These are phyloP conservation scores for Alosa alosa DNA, from an alignment of 2,113 vertebrate genomes.

Conservation along the genomic window DNA sequence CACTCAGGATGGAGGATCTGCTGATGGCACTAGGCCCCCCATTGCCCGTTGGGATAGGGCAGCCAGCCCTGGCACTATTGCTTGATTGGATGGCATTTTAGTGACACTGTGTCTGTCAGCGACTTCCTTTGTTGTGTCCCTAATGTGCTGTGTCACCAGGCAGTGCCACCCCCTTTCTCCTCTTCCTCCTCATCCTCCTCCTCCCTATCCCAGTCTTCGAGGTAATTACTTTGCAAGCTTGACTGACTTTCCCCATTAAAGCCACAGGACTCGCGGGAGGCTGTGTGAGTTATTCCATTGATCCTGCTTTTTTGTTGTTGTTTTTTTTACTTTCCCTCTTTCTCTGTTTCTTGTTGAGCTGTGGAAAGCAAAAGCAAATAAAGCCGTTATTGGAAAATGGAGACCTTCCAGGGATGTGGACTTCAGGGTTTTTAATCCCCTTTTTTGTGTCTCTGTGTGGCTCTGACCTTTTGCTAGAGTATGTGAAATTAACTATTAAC, in stretches of 20 bases:
- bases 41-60: neutral
- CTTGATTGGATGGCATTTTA: slow-evolving; percentile 16
- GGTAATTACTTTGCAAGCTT: slow-evolving; percentile 54
- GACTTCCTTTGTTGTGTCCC: slow-evolving; percentile 34
- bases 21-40: neutral
- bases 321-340: neutral
- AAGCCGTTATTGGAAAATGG: slow-evolving; percentile 23
- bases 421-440: neutral
- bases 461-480: neutral
- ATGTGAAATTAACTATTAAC: neutral
- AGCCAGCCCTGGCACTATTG: neutral
- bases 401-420: slow-evolving; percentile 9
- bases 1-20: neutral
- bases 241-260: slow-evolving; percentile 45
- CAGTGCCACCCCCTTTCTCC: neutral
- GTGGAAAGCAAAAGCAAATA: neutral
- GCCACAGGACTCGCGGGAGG: slow-evolving; percentile 27
- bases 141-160: slow-evolving; percentile 38
- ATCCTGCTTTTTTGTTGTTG: slow-evolving; percentile 30
- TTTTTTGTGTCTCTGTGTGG: neutral
- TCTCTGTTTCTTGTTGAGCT: neutral
- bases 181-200: neutral
- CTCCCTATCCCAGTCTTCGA: slow-evolving; percentile 13
- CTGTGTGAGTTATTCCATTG: slow-evolving; percentile 40
- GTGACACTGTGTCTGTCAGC: slow-evolving; percentile 28